These are phyloP conservation scores for Nematostella vectensis DNA, from an alignment of 92 coral and sea anemone genomes.

Conservation along the genomic window DNA sequence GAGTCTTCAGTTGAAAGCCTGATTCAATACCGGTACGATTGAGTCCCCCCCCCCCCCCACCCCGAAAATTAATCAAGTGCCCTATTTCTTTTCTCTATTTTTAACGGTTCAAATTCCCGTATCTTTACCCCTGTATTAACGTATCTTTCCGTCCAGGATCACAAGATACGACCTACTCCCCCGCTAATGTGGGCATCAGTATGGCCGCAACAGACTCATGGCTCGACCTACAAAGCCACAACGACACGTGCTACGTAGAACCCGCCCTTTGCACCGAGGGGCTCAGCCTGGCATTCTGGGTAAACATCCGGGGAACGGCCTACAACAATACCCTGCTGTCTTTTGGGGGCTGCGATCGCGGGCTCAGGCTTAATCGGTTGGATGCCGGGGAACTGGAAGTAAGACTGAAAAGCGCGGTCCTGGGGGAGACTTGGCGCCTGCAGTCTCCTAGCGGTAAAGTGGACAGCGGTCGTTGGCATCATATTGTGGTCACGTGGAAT, in stretches of 20 bases:
- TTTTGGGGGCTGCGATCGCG: slow-evolving; percentile 10
- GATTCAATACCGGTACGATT: too few relatives aligned
- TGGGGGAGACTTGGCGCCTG: slow-evolving; percentile 2
- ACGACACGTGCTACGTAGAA: slow-evolving; percentile 10
- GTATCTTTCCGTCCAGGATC: too few relatives aligned
- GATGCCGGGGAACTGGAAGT: not conserved
- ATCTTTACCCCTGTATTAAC: too few relatives aligned
- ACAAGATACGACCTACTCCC: slow-evolving; percentile 8
- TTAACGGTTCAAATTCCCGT: too few relatives aligned
- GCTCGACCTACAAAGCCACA: slow-evolving; percentile 4
- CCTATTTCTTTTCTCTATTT: too few relatives aligned
- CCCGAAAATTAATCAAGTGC: too few relatives aligned
- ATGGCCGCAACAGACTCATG: slow-evolving; percentile 8
- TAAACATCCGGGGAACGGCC: slow-evolving; percentile 1
- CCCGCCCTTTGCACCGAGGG: slow-evolving; percentile 1
- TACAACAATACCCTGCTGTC: not conserved
- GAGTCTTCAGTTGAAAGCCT: too few relatives aligned
- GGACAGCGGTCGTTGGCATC: slow-evolving; percentile 19
- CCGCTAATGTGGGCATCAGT: slow-evolving; percentile 12
- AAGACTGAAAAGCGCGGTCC: not conserved
- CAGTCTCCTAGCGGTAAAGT: not conserved
- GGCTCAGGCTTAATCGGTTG: slow-evolving; percentile 1
- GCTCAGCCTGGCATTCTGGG: slow-evolving; percentile 26
- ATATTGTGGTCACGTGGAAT: slow-evolving; percentile 21
- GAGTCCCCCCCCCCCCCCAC: too few relatives aligned